Evolutionary conservation across 2,113 vertebrate species (phyloP).

Genomic region (Urocolius indicus): DNA sequence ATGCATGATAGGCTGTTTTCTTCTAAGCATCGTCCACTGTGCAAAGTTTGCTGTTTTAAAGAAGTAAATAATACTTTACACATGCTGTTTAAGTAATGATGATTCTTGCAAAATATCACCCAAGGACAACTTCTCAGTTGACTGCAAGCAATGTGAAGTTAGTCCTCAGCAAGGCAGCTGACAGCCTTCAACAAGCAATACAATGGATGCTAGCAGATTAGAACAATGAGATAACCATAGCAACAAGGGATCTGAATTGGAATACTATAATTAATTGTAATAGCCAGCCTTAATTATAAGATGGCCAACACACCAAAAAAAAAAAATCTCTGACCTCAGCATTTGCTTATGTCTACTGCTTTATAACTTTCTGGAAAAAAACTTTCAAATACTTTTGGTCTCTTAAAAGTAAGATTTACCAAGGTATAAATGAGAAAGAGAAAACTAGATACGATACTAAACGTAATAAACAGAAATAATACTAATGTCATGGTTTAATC

Average conservation of each 20-base stretch:
- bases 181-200: not conserved
- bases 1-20: not conserved
- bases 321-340: not conserved
- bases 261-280: not conserved
- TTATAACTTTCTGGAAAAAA: not conserved
- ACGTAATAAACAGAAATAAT: not conserved
- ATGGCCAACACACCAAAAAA: not conserved
- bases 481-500: too few relatives aligned
- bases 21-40: not conserved
- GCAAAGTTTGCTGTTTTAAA: not conserved
- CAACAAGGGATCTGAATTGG: not conserved
- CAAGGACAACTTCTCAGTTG: not conserved
- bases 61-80: not conserved
- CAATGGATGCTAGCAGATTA: not conserved
- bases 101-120: not conserved
- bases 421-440: not conserved
- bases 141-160: not conserved
- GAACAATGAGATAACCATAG: not conserved
- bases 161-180: not conserved
- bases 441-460: not conserved
- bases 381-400: not conserved
- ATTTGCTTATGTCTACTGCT: not conserved
- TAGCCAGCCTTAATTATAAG: not conserved
- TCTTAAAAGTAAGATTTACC: not conserved
- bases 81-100: not conserved